Base-by-base conservation (phyloP, 2,113 vertebrate genomes). In the Salvelinus namaycush region DNA sequence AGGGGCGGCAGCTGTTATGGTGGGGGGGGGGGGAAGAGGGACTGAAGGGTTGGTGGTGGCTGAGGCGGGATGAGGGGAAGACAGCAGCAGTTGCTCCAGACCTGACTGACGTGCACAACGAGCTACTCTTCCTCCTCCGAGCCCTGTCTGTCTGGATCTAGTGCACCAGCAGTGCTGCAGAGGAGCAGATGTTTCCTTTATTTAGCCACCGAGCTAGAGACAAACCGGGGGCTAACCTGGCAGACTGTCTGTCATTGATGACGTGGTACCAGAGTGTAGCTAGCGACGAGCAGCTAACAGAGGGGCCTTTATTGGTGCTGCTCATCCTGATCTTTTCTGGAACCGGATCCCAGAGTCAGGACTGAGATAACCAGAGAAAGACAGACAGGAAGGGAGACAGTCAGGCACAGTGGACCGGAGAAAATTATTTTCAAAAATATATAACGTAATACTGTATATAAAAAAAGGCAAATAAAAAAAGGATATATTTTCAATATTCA, bases 121-220 rank as follows among this genome's bases (percentile, higher is more conserved):
- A 57, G 5, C 54, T 57, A 70, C 81, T 85, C 83, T 87, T 85
- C 83, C 83, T 89, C 76, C 20, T 57, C 80, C 76, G 70, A 82
- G 80, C 80, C 78, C 81, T 81, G 77, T 34, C 73, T 84, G 83
- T 89, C 70, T 76, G 79, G 88, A 90, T 91, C 87, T 89, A 86
- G 85, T 88, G 89, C 88, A 91, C 88, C 66, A 83, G 87, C 85
- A 83, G 39, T 11, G 39, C 76, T 87, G 88, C 83, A 87, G 79
- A 81, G 84, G 82, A 86, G 87, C 91, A 93, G 92, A 93, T 92
- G 92, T 92, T 93, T 93, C 89, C 91, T 90, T 88, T 87, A 81
- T 89, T 86, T 80, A 76, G 76, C 84, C 72, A 74, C 74, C 80
- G 75, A 89, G 87, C 77, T 83, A 39, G 74, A 72, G 73, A 74